phyloP scores from a whole-genome alignment of 2,888 invertebrate genomes.

The Bimastos eiseni region DNA sequence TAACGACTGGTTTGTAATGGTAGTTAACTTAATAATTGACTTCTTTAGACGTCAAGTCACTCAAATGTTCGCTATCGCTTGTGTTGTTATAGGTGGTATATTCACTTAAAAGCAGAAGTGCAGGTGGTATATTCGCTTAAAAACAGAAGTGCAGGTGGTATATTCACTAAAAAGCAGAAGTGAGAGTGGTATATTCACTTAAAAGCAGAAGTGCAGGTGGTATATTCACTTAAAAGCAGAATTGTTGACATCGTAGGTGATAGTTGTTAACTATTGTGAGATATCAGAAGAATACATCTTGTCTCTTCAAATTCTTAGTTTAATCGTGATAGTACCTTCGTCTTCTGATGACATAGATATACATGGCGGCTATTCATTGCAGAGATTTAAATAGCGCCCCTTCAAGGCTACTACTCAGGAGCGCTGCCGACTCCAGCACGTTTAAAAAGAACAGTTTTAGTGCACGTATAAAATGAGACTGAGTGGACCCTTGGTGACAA shows the following conservation, averaged over 20 bases:
- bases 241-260: too few species aligned
- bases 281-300: background rate
- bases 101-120: background rate
- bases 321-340: background rate
- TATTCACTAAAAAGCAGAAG: background rate
- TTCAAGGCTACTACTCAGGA: too few species aligned
- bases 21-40: background rate
- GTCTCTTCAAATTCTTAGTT: background rate
- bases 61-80: background rate
- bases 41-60: background rate
- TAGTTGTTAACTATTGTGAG: too few species aligned
- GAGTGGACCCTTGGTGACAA: too few species aligned
- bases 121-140: background rate
- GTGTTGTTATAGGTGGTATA: background rate
- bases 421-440: too few species aligned
- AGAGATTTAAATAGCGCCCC: too few species aligned
- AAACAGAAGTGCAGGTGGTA: background rate
- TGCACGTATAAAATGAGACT: too few species aligned
- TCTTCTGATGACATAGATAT: background rate
- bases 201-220: background rate
- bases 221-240: background rate
- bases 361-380: too few species aligned
- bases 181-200: background rate
- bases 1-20: background rate
- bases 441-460: too few species aligned